Conservation (phyloP, 2,797 vertebrate species). For the Acipenser ruthenus region DNA sequence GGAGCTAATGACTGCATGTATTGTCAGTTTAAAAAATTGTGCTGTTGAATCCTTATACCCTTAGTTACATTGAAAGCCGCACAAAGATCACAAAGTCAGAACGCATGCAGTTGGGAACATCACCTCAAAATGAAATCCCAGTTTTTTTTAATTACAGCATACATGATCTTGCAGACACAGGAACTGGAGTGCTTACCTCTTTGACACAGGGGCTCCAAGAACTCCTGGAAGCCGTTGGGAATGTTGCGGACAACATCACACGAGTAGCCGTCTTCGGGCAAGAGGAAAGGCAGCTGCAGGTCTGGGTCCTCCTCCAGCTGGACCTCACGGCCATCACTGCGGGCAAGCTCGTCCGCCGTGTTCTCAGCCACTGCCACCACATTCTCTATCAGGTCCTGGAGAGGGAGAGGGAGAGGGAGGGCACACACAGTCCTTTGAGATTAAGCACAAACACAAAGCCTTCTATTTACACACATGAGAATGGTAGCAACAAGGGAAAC, state of each 20-base stretch:
- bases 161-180: background rate
- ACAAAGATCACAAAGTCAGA: too few species aligned
- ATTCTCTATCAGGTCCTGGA: conserved; percentile 84
- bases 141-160: too few species aligned
- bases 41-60: too few species aligned
- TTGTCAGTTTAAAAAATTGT: too few species aligned
- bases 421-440: too few species aligned
- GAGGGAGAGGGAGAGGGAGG: background rate
- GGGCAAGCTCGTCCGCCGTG: conserved; percentile 88
- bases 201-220: conserved; percentile 91
- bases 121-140: too few species aligned
- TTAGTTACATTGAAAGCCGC: too few species aligned
- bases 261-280: conserved; percentile 95
- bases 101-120: too few species aligned
- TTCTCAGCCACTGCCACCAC: conserved; percentile 92
- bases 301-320: conserved; percentile 94
- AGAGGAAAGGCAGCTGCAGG: conserved; percentile 89
- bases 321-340: conserved; percentile 88
- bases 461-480: too few species aligned
- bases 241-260: conserved; percentile 94
- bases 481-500: too few species aligned
- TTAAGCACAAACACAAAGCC: too few species aligned
- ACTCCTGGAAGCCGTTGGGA: conserved; percentile 92
- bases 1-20: too few species aligned
- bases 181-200: conserved; percentile 62